phyloP scores from a whole-genome alignment of 2,888 invertebrate genomes.

The Archips crataeganus region DNA sequence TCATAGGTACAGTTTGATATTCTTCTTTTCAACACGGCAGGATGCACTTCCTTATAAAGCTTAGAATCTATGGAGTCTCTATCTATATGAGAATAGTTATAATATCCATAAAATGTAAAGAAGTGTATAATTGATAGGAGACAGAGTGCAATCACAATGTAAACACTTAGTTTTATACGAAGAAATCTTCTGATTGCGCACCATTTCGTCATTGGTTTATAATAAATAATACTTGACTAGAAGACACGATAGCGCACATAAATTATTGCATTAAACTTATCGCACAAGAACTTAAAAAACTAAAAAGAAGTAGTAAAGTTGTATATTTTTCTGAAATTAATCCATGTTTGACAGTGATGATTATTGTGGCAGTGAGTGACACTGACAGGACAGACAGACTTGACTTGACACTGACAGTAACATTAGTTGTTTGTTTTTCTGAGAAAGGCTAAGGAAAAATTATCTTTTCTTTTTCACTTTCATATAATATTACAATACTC shows the following conservation, averaged over 20 bases:
- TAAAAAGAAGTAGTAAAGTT: background rate
- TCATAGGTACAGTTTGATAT: conserved; percentile 69
- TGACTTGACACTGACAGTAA: too few species aligned
- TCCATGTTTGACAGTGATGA: too few species aligned
- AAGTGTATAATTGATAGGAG: conserved; percentile 60
- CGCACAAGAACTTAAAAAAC: background rate
- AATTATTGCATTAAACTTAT: conserved; percentile 1
- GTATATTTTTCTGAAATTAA: too few species aligned
- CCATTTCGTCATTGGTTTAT: conserved; percentile 64
- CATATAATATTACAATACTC: too few species aligned
- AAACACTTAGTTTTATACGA: conserved; percentile 58
- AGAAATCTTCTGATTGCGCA: conserved; percentile 53
- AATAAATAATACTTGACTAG: conserved; percentile 2
- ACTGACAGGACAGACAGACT: too few species aligned
- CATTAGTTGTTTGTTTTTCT: too few species aligned
- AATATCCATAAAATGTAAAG: conserved; percentile 56
- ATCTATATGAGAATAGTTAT: conserved; percentile 63
- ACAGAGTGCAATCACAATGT: conserved; percentile 51
- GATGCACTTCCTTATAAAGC: conserved; percentile 57
- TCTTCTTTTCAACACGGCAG: conserved; percentile 49
- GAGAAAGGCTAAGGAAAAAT: too few species aligned
- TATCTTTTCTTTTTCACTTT: too few species aligned
- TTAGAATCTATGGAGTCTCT: conserved; percentile 54
- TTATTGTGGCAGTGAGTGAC: too few species aligned
- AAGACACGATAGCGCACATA: background rate